Evolutionary conservation across 2,113 vertebrate genomes (phyloP).

Genomic region (Gymnorhina tibicen): DNA sequence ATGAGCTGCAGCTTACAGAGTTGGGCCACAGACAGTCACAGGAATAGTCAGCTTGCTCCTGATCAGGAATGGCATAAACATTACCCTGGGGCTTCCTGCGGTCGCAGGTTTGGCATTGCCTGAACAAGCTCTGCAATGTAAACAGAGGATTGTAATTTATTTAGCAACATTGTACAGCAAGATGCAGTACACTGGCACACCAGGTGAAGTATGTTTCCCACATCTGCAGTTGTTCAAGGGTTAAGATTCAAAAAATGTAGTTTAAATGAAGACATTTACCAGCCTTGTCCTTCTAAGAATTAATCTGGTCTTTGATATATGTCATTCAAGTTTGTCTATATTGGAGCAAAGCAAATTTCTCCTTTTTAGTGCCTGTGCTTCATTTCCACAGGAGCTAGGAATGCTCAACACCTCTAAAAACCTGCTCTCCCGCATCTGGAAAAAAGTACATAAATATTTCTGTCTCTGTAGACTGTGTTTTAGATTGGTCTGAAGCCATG

Average conservation of each 20-base stretch:
- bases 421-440: background rate
- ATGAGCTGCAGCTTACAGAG: background rate
- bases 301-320: background rate
- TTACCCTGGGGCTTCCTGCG: background rate
- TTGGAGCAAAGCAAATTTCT: background rate
- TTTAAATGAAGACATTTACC: background rate
- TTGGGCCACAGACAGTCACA: background rate
- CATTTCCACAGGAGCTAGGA: background rate
- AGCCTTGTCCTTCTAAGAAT: background rate
- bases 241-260: background rate
- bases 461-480: background rate
- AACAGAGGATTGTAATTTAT: conserved; percentile 11
- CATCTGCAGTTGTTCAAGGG: background rate
- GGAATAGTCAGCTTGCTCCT: background rate
- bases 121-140: conserved; percentile 8
- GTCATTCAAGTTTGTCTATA: background rate
- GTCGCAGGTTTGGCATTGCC: conserved; percentile 16
- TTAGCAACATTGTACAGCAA: background rate
- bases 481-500: background rate
- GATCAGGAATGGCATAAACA: background rate
- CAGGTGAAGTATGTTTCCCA: background rate
- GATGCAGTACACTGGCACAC: background rate
- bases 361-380: background rate
- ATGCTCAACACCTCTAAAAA: background rate
- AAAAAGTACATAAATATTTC: background rate